Percentiles rank a stretch among this genome's conserved stretches.
Evolutionary conservation across 2,797 vertebrate genomes (phyloP).

Genomic region (Ataeniobius toweri): DNA sequence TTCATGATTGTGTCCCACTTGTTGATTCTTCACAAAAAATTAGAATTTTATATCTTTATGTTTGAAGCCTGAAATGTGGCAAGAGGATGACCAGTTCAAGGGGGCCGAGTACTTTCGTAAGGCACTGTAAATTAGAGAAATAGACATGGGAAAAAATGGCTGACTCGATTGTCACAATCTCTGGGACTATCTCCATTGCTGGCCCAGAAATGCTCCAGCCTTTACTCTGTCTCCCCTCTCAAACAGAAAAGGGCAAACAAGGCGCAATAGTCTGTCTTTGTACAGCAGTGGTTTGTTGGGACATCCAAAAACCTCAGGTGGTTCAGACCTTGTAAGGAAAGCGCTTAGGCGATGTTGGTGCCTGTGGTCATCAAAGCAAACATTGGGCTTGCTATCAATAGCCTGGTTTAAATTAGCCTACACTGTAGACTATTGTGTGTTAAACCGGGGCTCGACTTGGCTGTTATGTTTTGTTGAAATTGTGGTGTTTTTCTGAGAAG

Average conservation of each 20-base stretch:
- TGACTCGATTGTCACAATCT: background rate
- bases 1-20: too few species aligned
- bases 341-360: conserved; percentile 5
- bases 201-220: background rate
- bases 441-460: background rate
- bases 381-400: conserved; percentile 4
- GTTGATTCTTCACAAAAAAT: too few species aligned
- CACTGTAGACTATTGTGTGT: background rate
- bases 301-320: background rate
- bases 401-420: background rate
- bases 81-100: too few species aligned
- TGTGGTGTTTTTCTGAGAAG: conserved; percentile 30
- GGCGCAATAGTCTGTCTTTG: background rate
- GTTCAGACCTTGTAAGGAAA: background rate
- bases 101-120: too few species aligned
- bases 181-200: background rate
- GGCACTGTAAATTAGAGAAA: background rate
- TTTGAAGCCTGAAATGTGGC: too few species aligned
- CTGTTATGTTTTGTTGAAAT: background rate
- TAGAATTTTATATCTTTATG: too few species aligned
- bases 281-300: background rate
- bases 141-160: background rate
- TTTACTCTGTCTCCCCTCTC: background rate
- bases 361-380: conserved; percentile 10
- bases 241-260: background rate